Evolutionary conservation across 2,888 invertebrate species (phyloP), one percentile per base, ranked within the genome.

Genomic region (Hyposoter didymator): DNA sequence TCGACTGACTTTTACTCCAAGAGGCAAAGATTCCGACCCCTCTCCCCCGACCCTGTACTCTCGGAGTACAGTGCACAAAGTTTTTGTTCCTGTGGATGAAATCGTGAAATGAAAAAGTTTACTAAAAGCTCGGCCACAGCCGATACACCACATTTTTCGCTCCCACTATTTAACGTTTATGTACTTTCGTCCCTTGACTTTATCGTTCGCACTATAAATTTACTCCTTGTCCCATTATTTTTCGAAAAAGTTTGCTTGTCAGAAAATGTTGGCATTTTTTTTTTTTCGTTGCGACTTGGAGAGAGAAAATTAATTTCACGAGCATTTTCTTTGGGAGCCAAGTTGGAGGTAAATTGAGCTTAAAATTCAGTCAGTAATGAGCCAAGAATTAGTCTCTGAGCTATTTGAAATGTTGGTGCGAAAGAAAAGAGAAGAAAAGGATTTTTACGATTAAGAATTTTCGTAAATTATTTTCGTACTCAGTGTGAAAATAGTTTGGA

Each of bases 1-100:
- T 84, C 55, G 67, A 85, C 78, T 78, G 69, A 70, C 74, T 81
- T 69, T 67, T 52, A 35, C 52, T 52, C 69, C 59, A 55, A 64
- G 12, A 76, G 28, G 59, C 35, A 62, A 73, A 45, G n/a, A 67
- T 69, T 39, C 28, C 52, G 8, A 19, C 52, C 19, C 22, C 22
- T 3, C 22, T 3, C 10, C 22, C 22, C 3, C 4, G 0, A 12
- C 12, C 12, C 14, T 28, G 14, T 22, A 4, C 12, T 28, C 69
- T 55, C 14, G 49, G 69, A 59, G 28, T 59, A 28, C 32, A 64
- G 47, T 35, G 73, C 73, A 82, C 70, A 76, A 82, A 82, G 74
- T 85, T 76, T 85, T 74, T 52, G 45, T 35, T 52, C 47, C 35
- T 62, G 17, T 47, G 32, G 22, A 47, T 19, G 28, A 32, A 47